A percentile compares a stretch with the other conserved stretches of the same genome.
These are phyloP conservation scores for Rhynchomys soricoides DNA, from an alignment of 2,113 vertebrate species.

Conservation along the genomic window DNA sequence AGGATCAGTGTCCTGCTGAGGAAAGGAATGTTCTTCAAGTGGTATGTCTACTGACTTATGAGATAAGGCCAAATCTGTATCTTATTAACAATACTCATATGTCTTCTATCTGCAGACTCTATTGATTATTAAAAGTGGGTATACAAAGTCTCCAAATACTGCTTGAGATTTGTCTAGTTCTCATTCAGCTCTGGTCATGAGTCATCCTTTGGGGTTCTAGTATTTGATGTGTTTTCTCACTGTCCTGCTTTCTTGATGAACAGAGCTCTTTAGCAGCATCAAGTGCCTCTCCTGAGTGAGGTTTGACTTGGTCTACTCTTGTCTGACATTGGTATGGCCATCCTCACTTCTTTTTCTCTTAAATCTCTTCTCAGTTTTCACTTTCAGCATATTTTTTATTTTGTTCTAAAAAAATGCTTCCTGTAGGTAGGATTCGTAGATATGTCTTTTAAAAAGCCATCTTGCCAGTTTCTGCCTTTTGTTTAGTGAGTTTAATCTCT, in stretches of 20 bases:
- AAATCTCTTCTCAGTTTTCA: neutral
- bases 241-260: no score
- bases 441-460: neutral
- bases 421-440: neutral
- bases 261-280: neutral
- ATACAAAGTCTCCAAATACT: neutral
- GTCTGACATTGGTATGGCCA: neutral
- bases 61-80: neutral
- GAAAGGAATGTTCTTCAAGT: no score
- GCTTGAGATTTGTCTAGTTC: neutral
- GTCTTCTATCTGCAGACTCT: neutral
- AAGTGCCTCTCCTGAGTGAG: no score
- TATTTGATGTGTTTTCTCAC: neutral
- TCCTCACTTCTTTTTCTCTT: neutral
- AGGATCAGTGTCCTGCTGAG: neutral
- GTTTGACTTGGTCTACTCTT: neutral
- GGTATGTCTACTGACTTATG: neutral
- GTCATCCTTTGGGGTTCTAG: neutral
- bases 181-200: no score
- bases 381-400: neutral
- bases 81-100: neutral
- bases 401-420: neutral
- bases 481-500: neutral
- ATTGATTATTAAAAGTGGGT: neutral
- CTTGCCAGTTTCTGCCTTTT: neutral